Evolutionary conservation across 2,797 vertebrate species (phyloP).

Genomic region (Sciurus vulgaris): DNA sequence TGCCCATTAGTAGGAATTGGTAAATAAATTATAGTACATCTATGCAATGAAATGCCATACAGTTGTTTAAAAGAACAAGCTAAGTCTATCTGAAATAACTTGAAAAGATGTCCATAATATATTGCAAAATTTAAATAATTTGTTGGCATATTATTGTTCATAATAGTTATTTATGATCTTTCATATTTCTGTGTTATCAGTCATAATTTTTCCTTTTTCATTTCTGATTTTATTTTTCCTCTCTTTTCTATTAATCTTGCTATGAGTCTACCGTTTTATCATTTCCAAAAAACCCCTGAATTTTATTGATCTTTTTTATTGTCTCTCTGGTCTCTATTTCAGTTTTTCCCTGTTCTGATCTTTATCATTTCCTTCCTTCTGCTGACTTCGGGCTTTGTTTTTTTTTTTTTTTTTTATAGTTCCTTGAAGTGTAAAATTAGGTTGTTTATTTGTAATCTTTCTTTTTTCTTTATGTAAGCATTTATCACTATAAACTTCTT

Average conservation of each 20-base stretch:
- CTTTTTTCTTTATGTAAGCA: neutral
- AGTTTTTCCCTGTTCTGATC: neutral
- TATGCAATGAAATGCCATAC: neutral
- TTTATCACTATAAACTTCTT: neutral
- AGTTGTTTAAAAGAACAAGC: neutral
- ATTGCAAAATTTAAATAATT: neutral
- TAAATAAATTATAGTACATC: neutral
- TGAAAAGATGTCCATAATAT: constrained; percentile 2
- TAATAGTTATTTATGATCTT: neutral
- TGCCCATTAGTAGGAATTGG: neutral
- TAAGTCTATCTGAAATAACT: neutral
- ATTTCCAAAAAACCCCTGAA: neutral
- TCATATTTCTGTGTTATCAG: neutral
- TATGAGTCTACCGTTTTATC: neutral
- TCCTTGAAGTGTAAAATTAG: neutral
- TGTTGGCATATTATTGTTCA: neutral
- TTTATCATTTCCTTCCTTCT: neutral
- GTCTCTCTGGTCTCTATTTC: neutral
- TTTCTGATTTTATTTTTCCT: no score
- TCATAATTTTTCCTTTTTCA: neutral
- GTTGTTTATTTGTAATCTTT: neutral
- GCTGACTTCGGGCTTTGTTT: neutral
- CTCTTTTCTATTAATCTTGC: neutral
- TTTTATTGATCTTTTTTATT: neutral
- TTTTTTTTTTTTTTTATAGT: neutral